These are phyloP conservation scores for Tetrapedia diversipes DNA, from an alignment of 2,888 invertebrate genomes.

Conservation along the genomic window DNA sequence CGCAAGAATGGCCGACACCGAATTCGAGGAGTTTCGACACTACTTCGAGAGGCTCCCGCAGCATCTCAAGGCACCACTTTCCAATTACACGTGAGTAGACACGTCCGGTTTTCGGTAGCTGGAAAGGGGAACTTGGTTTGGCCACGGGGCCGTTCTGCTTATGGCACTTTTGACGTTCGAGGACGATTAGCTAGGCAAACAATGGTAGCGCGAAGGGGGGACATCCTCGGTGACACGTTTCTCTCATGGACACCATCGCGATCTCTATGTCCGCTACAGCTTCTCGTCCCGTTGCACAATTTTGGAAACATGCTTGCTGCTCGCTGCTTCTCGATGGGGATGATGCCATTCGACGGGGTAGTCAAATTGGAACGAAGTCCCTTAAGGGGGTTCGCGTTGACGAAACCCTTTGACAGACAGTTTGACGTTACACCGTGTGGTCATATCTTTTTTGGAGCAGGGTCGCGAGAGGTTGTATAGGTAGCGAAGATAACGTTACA, in stretches of 20 bases:
- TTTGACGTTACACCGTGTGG: neutral
- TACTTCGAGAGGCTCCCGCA: conserved; percentile 92
- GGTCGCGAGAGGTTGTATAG: too few relatives aligned
- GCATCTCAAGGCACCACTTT: conserved; percentile 90
- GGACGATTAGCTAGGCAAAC: neutral
- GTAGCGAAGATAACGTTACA: neutral
- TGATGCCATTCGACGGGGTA: neutral
- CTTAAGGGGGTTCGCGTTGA: neutral
- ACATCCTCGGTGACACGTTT: neutral
- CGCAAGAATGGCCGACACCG: conserved; percentile 93
- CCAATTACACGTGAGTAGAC: conserved; percentile 94
- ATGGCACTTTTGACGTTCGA: conserved; percentile 1
- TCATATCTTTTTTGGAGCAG: neutral
- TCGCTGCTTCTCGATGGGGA: too few relatives aligned
- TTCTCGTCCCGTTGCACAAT: too few relatives aligned
- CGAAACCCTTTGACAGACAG: neutral
- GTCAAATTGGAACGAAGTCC: neutral
- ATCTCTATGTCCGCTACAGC: neutral
- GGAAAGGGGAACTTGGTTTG: neutral
- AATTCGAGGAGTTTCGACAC: conserved; percentile 96
- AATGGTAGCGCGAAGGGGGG: neutral
- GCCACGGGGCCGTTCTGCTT: too few relatives aligned
- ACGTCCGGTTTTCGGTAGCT: neutral
- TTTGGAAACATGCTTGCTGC: too few relatives aligned
- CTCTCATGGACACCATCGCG: too few relatives aligned